Base-by-base conservation (phyloP, 2,888 invertebrate species). In the Melikaiella ostensackeni region DNA sequence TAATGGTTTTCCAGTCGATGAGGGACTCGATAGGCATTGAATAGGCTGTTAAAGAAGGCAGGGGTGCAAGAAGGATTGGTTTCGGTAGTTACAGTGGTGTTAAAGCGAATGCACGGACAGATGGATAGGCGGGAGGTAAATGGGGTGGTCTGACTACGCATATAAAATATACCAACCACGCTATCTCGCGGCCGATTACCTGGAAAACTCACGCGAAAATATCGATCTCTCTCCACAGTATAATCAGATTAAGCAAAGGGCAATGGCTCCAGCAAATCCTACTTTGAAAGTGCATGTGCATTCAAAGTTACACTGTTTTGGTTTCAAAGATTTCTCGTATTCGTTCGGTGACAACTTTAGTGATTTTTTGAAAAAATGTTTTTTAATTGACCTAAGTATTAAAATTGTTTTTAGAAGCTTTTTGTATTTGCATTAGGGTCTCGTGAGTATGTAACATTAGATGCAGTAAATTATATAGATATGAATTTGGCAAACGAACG, bases 171-270 rank as follows among this genome's bases (percentile, higher is more conserved):
- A 86, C 86, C 86, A 84, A 83, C 84, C 82, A 84, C 85, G 86
- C 85, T 88, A 88, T 89, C 88, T 88, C 85, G 86, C 86, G 86
- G 85, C 87, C 88, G 86, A 89, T 89, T 89, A 89, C 87, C 84
- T 85, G 88, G 87, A 88, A 89, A 89, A 89, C 88, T 88, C 89
- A 88, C 88, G 88, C 88, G 88, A 89, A 89, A 88, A 89, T 89
- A 89, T 89, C 88, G 89, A 89, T 89, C 85, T 83, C 78, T 77
- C 77, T 75, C 80, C 78, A 79, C 82, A 80, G 63, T 75, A 82
- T 87, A 87, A 88, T 88, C 88, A 84, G 88, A 88, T 88, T 87
- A 87, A 86, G 86, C 85, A 64, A 86, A 85, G 86, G 85, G 81
- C 85, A 84, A 86, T 66, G 76, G 61, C 66, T 70, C 46, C 57